phyloP scores from a whole-genome alignment of 2,797 vertebrate species.

The Etheostoma perlongum region DNA sequence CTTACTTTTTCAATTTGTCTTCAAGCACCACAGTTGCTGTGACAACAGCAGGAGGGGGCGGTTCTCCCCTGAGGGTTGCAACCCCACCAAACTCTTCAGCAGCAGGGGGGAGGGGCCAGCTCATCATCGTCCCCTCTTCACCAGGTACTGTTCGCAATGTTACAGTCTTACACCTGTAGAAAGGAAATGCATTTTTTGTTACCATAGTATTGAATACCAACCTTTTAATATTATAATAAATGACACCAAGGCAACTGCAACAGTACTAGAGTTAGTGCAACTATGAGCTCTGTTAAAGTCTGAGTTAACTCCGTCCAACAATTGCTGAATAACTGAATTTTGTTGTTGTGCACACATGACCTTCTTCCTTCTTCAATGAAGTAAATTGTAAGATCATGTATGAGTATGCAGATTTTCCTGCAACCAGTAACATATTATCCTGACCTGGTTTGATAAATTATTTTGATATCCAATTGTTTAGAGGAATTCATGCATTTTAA shows the following conservation, averaged over 20 bases:
- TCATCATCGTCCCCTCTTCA: constrained; percentile 90
- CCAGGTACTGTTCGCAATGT: constrained; percentile 80
- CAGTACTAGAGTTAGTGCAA: background rate
- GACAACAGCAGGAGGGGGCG: constrained; percentile 78
- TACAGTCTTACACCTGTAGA: background rate
- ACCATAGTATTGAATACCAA: background rate
- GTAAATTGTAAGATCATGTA: background rate
- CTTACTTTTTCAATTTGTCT: constrained; percentile 28
- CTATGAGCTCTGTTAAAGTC: constrained; percentile 4
- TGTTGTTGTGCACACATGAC: constrained; percentile 1
- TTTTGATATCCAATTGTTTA: background rate
- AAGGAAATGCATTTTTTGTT: background rate
- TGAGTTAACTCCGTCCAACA: constrained; percentile 1
- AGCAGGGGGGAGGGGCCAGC: constrained; percentile 80
- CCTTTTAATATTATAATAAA: background rate
- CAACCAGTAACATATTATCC: background rate
- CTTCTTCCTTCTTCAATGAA: background rate
- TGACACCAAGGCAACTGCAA: background rate
- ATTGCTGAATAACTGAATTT: background rate
- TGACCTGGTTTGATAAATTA: background rate
- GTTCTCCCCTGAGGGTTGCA: constrained; percentile 91
- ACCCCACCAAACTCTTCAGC: constrained; percentile 91
- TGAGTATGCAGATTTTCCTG: background rate
- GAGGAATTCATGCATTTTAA: background rate
- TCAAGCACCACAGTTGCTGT: constrained; percentile 78